These are phyloP conservation scores for Scomber scombrus DNA, from an alignment of 2,113 vertebrate genomes.

Conservation along the genomic window DNA sequence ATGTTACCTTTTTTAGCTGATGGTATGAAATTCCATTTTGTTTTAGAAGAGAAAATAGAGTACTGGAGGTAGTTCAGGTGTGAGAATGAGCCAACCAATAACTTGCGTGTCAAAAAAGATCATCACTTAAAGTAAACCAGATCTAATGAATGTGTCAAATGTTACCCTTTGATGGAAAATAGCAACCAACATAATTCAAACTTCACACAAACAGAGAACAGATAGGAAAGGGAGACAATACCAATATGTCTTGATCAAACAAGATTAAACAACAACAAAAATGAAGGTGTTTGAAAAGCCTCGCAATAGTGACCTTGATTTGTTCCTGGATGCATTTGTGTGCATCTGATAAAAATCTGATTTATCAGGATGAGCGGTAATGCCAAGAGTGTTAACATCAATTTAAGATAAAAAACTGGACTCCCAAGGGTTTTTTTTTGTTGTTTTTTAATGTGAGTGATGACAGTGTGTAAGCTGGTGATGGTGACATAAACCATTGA, in stretches of 20 bases:
- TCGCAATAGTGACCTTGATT: neutral
- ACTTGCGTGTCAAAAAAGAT: neutral
- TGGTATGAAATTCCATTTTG: neutral
- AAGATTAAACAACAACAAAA: neutral
- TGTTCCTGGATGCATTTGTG: neutral
- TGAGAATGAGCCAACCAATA: neutral
- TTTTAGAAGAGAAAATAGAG: neutral
- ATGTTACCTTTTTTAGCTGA: neutral
- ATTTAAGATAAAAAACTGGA: neutral
- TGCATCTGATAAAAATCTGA: neutral
- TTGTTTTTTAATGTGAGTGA: neutral
- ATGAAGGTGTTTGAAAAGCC: no score
- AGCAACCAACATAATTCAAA: constrained; percentile 2
- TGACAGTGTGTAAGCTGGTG: constrained; percentile 39
- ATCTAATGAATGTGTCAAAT: neutral
- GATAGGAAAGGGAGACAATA: neutral
- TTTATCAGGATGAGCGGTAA: neutral
- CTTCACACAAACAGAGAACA: neutral
- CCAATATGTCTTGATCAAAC: neutral
- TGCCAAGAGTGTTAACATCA: neutral
- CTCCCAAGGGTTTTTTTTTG: neutral
- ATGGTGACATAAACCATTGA: constrained; percentile 45
- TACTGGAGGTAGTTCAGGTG: neutral
- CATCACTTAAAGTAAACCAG: no score
- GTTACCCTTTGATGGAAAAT: neutral